Base-by-base conservation (phyloP, 2,888 invertebrate species). In the Papilio protenor region DNA sequence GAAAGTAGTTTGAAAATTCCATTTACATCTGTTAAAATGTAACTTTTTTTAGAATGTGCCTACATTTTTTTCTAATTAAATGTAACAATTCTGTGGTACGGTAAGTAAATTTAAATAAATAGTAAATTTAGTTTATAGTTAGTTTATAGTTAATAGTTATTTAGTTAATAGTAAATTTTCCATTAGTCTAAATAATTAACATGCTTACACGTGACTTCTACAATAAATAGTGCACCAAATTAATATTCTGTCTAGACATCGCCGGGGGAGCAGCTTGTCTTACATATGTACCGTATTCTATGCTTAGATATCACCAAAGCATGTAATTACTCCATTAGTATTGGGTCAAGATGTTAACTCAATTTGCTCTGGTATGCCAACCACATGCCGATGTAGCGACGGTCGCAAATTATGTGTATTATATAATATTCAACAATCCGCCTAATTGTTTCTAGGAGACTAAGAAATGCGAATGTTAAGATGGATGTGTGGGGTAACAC, bases 261-360 rank as follows among this genome's bases (percentile, higher is more conserved):
- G 16, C n/a, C 52, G 57, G 10, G 21, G 21, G 5, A n/a, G n/a
- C 8, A 11, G 21, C 57, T 57, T 18, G 18, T 18, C 2, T 21
- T 61, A 27, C 12, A 1, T 27, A 61, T 59, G 14, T 59, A 59
- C 14, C 6, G 8, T 64, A 27, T 11, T 5, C 18, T 12, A 33
- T 69, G 21, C 18, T 66, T 40, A 27, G 23, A 69, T n/a, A 45
- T 21, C 3, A 66, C n/a, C 11, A 45, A 69, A 21, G 45, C 45
- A 69, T 69, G 14, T 33, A 33, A 52, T 66, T 47, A 52, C 66
- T 75, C 21, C 40, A 75, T 75, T 75, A 73, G 59, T 76, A 77
- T 77, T 16, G 76, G 72, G 72, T 73, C 76, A 72, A 59, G 61
- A 77, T 61, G 40, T 11, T 59, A 55, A 72, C 61, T 64, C 52